Evolutionary conservation across 2,888 invertebrate species (phyloP).

Genomic region (Trachelus stipa): DNA sequence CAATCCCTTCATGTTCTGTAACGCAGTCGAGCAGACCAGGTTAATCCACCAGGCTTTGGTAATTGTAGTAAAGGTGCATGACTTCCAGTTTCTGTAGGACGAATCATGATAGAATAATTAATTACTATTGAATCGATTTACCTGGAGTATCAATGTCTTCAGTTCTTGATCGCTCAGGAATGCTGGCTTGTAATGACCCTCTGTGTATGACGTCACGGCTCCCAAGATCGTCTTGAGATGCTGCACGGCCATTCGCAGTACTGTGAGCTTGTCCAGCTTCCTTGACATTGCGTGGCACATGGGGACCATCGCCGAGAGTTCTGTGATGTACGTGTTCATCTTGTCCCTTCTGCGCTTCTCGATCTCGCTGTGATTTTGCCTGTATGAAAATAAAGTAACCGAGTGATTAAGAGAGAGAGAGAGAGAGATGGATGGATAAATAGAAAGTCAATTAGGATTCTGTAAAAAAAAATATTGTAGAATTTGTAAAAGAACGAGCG

Average conservation of each 20-base stretch:
- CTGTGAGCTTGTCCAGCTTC: slow-evolving; percentile 92
- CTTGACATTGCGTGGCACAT: slow-evolving; percentile 95
- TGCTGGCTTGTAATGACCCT: slow-evolving; percentile 82
- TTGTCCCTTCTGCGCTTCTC: slow-evolving; percentile 95
- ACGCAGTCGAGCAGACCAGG: no score
- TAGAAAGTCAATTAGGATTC: background rate
- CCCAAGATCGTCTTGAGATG: slow-evolving; percentile 85
- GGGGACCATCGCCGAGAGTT: slow-evolving; percentile 89
- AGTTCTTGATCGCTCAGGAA: slow-evolving; percentile 89
- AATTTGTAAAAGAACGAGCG: background rate
- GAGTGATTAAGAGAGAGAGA: background rate
- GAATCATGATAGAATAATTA: no score
- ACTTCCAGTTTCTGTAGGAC: no score
- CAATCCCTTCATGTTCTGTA: no score
- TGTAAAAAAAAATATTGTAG: background rate
- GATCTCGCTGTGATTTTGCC: slow-evolving; percentile 96
- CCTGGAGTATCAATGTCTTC: slow-evolving; percentile 85
- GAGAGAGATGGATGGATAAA: background rate
- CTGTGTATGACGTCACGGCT: slow-evolving; percentile 79
- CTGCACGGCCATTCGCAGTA: slow-evolving; percentile 91
- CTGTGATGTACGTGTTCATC: slow-evolving; percentile 95
- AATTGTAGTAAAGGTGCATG: no score
- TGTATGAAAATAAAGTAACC: slow-evolving; percentile 55
- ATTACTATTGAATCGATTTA: slow-evolving; percentile 50
- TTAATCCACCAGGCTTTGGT: no score